Evolutionary conservation across 2,797 vertebrate species (phyloP).

Genomic region (Sciaenops ocellatus): DNA sequence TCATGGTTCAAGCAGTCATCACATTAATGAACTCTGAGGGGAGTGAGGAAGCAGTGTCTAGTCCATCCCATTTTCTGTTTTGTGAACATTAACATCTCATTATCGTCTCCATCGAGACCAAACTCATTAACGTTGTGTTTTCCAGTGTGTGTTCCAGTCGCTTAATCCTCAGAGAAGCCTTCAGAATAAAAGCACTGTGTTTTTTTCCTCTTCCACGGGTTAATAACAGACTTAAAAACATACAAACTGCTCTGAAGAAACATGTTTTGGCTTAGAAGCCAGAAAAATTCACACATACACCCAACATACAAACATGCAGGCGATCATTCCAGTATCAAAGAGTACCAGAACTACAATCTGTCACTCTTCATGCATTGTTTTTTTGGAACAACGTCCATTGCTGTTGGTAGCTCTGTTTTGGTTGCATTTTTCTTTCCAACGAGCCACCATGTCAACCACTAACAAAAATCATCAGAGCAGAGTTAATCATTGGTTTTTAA

Average conservation of each 20-base stretch:
- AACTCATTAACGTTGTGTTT: slow-evolving; percentile 30
- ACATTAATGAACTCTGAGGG: slow-evolving; percentile 26
- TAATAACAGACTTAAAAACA: slow-evolving; percentile 59
- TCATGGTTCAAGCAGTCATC: slow-evolving; percentile 50
- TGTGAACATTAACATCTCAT: slow-evolving; percentile 6
- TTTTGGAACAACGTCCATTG: not conserved
- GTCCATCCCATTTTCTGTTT: not conserved
- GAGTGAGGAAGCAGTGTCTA: slow-evolving; percentile 31
- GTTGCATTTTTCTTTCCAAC: slow-evolving; percentile 22
- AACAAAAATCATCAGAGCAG: slow-evolving; percentile 18
- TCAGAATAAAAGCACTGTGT: slow-evolving; percentile 57
- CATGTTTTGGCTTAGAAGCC: slow-evolving; percentile 56
- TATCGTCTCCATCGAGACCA: slow-evolving; percentile 15
- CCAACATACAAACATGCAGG: slow-evolving; percentile 66
- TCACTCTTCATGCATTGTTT: slow-evolving; percentile 62
- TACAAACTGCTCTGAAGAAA: slow-evolving; percentile 47
- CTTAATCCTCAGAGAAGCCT: slow-evolving; percentile 53
- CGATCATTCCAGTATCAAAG: slow-evolving; percentile 50
- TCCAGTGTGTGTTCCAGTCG: slow-evolving; percentile 68
- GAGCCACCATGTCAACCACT: slow-evolving; percentile 8
- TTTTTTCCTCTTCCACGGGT: slow-evolving; percentile 27
- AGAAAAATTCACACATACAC: slow-evolving; percentile 49
- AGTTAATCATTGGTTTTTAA: slow-evolving; percentile 43
- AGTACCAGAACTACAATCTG: slow-evolving; percentile 49
- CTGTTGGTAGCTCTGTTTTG: slow-evolving; percentile 41